Conservation (phyloP, 2,888 invertebrate species). For the Melanargia galathea region DNA sequence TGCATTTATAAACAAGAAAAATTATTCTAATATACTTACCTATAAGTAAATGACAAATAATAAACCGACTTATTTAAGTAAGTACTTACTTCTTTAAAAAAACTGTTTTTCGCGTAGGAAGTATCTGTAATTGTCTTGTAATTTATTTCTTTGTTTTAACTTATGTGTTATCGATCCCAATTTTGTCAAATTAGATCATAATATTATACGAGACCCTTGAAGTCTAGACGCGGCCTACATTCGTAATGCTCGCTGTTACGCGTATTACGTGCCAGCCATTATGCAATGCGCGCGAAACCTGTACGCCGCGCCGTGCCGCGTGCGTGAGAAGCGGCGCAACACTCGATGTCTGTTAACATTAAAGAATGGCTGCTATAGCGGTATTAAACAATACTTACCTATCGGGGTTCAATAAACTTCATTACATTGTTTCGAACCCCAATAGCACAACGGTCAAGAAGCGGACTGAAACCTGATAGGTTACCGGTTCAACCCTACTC, state of each 20-base stretch:
- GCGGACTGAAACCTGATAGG: neutral
- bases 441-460: neutral
- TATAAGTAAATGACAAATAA: no score
- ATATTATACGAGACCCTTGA: slow-evolving; percentile 37
- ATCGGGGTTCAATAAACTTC: slow-evolving; percentile 20
- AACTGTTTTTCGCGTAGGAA: no score
- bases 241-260: slow-evolving; percentile 73
- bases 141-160: no score
- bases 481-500: neutral
- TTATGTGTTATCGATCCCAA: neutral
- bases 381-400: slow-evolving; percentile 47
- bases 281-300: slow-evolving; percentile 71
- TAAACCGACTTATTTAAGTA: no score
- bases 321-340: slow-evolving; percentile 71
- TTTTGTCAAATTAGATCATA: slow-evolving; percentile 25
- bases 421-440: neutral
- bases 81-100: no score
- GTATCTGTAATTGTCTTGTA: no score
- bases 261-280: slow-evolving; percentile 73
- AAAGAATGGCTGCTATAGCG: slow-evolving; percentile 53
- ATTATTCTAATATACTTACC: no score
- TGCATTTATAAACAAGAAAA: no score
- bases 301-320: slow-evolving; percentile 42
- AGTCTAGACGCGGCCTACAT: slow-evolving; percentile 67
- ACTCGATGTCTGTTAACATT: slow-evolving; percentile 51